Base-by-base conservation (phyloP, 2,888 invertebrate genomes). In the Lepidonotus clava region DNA sequence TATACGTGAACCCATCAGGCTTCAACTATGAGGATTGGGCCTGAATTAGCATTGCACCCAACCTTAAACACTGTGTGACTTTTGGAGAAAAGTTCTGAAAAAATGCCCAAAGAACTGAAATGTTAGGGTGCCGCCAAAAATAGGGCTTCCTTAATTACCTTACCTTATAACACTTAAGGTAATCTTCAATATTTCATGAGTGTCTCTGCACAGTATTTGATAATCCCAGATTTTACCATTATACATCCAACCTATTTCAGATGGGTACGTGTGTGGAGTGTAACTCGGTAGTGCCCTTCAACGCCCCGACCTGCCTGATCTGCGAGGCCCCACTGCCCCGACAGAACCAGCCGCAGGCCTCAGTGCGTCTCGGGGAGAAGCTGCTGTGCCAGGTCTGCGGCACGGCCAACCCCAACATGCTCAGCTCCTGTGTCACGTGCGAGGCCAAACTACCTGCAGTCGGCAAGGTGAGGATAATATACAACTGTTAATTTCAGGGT, bases 211-310 rank as follows among this genome's bases (percentile, higher is more conserved):
- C n/a, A n/a, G n/a, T n/a, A n/a, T n/a, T n/a, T n/a, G n/a, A n/a
- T n/a, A n/a, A n/a, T n/a, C n/a, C n/a, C n/a, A n/a, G n/a, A n/a
- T n/a, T n/a, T n/a, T n/a, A n/a, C n/a, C n/a, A n/a, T n/a, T n/a
- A n/a, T n/a, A n/a, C n/a, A n/a, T n/a, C n/a, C n/a, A n/a, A 5
- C 8, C 11, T 66, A 32, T 88, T 89, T 18, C 90, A 93, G 93
- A 93, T 93, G 91, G 94, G 93, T 14, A 91, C 91, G 67, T 94
- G 94, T 91, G 91, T 92, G 21, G 91, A 92, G 89, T 94, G 94
- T 88, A 91, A 92, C 86, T 92, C 93, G 2, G 88, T 92, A 32
- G 93, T 94, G 11, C 94, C 94, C 5, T 92, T 94, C 89, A 94
- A 93, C 89, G 92, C 92, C 4, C 84, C 90, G 18, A 91, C 90